Evolutionary conservation across 1,140 invertebrate species (phyloP).

Genomic region (Conopomorpha cramerella): DNA sequence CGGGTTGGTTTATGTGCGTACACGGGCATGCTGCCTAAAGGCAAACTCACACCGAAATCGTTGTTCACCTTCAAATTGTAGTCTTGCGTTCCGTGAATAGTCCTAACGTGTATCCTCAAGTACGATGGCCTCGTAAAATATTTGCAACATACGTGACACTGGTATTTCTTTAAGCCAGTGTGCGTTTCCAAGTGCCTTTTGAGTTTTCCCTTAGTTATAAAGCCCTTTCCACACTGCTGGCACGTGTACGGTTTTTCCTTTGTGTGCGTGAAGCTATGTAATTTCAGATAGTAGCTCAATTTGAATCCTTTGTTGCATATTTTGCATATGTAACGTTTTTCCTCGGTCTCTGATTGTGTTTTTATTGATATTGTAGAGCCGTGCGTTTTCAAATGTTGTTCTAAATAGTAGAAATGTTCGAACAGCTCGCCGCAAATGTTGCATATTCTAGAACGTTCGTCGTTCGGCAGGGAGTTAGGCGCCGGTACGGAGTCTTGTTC

Average conservation of each 20-base stretch:
- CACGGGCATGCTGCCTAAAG: too few species aligned
- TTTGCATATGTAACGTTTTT: conserved; percentile 59
- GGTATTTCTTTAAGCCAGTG: conserved; percentile 53
- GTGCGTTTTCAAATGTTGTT: conserved; percentile 63
- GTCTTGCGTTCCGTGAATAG: conserved; percentile 39
- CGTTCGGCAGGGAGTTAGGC: conserved; percentile 16
- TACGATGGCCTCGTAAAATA: conserved; percentile 46
- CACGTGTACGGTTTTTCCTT: conserved; percentile 48
- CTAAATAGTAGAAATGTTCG: conserved; percentile 59
- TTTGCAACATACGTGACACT: conserved; percentile 47
- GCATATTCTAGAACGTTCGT: conserved; percentile 51
- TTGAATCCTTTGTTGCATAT: conserved; percentile 65
- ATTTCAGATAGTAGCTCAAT: conserved; percentile 40
- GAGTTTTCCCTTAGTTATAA: conserved; percentile 40
- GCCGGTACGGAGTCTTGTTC: conserved; percentile 13
- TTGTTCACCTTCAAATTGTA: conserved; percentile 31
- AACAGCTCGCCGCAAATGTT: conserved; percentile 63
- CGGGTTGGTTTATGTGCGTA: too few species aligned
- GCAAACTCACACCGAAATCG: neutral
- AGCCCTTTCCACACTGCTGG: conserved; percentile 50
- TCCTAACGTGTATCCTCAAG: conserved; percentile 35
- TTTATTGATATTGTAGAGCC: conserved; percentile 44
- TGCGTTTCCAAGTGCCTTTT: conserved; percentile 49
- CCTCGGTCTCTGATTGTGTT: conserved; percentile 30
- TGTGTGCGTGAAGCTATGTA: conserved; percentile 44